These are phyloP conservation scores for Odontamblyopus rebecca DNA, from an alignment of 2,797 vertebrate genomes.

Conservation along the genomic window DNA sequence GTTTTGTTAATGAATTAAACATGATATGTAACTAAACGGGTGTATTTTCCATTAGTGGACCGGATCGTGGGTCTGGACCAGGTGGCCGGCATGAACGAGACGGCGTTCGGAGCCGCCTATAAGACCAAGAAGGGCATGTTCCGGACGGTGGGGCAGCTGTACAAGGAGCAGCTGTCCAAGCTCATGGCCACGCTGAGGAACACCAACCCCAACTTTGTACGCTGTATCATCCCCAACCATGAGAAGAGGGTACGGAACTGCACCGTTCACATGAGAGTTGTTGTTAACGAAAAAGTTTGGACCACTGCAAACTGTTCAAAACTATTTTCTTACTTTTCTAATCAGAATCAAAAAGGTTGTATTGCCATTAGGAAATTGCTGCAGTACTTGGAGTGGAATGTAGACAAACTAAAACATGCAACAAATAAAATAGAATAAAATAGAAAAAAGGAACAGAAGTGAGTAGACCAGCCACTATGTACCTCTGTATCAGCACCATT, in stretches of 20 bases:
- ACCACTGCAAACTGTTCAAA: too few species aligned
- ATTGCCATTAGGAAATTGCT: too few species aligned
- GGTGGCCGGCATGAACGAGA: constrained; percentile 95
- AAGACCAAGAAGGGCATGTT: constrained; percentile 99
- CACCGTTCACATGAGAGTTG: too few species aligned
- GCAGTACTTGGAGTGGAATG: too few species aligned
- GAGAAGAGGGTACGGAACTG: constrained; percentile 85
- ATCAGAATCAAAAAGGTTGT: too few species aligned
- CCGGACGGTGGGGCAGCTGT: constrained; percentile 94
- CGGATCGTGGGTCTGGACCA: constrained; percentile 98
- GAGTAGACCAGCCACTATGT: background rate
- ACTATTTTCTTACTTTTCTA: too few species aligned
- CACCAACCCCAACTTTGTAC: constrained; percentile 98
- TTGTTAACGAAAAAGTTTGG: too few species aligned
- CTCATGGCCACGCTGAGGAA: constrained; percentile 97
- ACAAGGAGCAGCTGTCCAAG: constrained; percentile 96
- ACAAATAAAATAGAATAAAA: too few species aligned
- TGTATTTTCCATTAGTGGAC: constrained; percentile 80
- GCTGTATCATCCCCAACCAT: constrained; percentile 98
- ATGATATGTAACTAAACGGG: background rate
- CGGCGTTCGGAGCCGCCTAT: constrained; percentile 91
- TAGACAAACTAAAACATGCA: too few species aligned
- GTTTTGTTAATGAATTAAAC: background rate
- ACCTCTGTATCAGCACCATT: background rate
- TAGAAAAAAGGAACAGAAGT: background rate